Conservation (phyloP, 2,113 vertebrate species). For the Ochotona princeps region DNA sequence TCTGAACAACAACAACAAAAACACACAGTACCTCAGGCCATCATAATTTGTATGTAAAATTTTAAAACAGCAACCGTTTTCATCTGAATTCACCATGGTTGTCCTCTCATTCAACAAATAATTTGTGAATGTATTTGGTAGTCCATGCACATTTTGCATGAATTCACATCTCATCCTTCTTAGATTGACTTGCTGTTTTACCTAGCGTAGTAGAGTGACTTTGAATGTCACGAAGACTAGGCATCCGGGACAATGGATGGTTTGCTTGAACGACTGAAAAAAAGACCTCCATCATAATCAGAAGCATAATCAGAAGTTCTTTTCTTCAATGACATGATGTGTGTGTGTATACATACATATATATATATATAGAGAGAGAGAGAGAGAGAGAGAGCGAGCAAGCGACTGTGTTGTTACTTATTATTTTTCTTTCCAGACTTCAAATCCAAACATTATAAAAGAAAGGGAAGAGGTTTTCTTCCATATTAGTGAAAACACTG, state of each 20-base stretch:
- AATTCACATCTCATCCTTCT: background rate
- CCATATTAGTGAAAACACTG: background rate
- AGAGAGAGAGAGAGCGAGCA: no score
- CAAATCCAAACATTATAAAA: background rate
- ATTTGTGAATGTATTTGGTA: background rate
- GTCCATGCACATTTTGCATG: background rate
- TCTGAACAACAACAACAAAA: background rate
- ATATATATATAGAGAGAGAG: no score
- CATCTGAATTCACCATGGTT: background rate
- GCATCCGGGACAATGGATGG: no score
- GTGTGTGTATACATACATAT: no score
- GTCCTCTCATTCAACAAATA: background rate
- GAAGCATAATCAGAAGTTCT: background rate
- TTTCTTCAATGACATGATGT: no score
- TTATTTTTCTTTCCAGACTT: background rate
- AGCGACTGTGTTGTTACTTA: background rate
- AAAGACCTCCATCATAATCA: background rate
- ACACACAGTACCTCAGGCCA: background rate
- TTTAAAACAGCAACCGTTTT: background rate
- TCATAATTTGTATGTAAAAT: background rate
- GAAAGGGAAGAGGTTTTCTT: background rate
- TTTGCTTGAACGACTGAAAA: background rate
- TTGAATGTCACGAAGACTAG: background rate
- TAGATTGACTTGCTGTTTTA: background rate
- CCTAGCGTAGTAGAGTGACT: background rate